Percentiles rank a stretch among this genome's conserved stretches.
phyloP scores from a whole-genome alignment of 2,113 vertebrate genomes.

The Nycticorax nycticorax region DNA sequence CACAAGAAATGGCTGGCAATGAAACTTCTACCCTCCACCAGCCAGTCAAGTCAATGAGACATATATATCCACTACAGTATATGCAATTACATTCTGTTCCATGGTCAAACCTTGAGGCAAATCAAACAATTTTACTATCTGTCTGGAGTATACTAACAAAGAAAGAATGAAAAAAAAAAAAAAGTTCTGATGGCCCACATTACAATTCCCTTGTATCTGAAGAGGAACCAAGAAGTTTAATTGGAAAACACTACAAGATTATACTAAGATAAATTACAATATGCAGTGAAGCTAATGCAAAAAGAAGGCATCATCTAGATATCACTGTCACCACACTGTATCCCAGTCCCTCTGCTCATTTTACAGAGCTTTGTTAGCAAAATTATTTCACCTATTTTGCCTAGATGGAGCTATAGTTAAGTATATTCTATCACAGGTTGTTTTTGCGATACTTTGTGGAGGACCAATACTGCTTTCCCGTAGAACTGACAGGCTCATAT shows the following conservation, averaged over 20 bases:
- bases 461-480: not conserved
- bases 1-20: not conserved
- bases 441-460: not conserved
- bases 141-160: not conserved
- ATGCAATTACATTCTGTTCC: not conserved
- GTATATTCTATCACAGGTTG: not conserved
- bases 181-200: not conserved
- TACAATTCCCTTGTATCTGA: not conserved
- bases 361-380: not conserved
- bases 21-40: not conserved
- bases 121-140: not conserved
- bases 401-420: not conserved
- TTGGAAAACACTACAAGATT: not conserved
- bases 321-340: not conserved
- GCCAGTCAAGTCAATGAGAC: not conserved
- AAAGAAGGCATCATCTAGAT: fast-evolving
- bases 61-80: not conserved
- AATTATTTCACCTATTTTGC: not conserved
- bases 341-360: not conserved
- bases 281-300: not conserved
- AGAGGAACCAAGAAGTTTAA: not conserved
- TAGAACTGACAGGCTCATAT: not conserved
- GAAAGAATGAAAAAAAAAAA: not conserved
- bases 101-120: not conserved
- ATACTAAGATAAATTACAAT: not conserved